Evolutionary conservation across 1,140 invertebrate genomes (phyloP).

Genomic region (Drosophila mojavensis): DNA sequence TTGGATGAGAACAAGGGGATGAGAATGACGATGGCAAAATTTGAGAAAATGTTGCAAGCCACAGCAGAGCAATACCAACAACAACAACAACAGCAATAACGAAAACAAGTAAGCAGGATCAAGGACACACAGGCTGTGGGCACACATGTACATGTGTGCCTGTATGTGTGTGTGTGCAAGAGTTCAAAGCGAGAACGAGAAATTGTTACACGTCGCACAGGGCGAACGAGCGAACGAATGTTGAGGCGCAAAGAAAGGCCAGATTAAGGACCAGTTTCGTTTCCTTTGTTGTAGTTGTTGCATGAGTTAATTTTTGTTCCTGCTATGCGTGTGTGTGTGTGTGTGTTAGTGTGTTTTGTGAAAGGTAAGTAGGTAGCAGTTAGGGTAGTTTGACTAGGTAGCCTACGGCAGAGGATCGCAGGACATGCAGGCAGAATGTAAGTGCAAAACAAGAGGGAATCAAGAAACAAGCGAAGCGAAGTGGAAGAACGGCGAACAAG

Average conservation of each 20-base stretch:
- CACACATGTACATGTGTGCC: conserved; percentile 4
- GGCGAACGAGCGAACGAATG: conserved; percentile 46
- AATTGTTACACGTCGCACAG: conserved; percentile 61
- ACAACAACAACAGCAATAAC: conserved; percentile 27
- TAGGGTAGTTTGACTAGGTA: conserved; percentile 5
- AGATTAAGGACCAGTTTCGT: conserved; percentile 74
- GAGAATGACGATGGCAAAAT: conserved; percentile 38
- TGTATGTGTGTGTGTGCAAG: conserved; percentile 1
- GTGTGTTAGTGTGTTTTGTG: not conserved
- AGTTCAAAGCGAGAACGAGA: conserved; percentile 45
- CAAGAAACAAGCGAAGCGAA: conserved; percentile 7
- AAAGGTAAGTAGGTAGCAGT: conserved; percentile 9
- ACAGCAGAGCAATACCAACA: conserved; percentile 46
- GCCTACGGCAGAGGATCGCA: conserved; percentile 39
- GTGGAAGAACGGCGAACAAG: conserved; percentile 28
- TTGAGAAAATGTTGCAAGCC: conserved; percentile 54
- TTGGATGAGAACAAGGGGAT: conserved; percentile 44
- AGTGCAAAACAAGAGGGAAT: conserved; percentile 30
- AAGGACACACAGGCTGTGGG: conserved; percentile 49
- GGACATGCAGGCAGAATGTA: conserved; percentile 45
- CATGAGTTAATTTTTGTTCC: conserved; percentile 35
- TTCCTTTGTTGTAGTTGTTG: conserved; percentile 64
- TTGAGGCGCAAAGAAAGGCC: conserved; percentile 54
- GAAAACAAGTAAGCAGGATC: conserved; percentile 76
- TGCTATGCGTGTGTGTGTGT: too few relatives aligned